Base-by-base conservation (phyloP, 2,113 vertebrate species). In the Eolophus roseicapilla region DNA sequence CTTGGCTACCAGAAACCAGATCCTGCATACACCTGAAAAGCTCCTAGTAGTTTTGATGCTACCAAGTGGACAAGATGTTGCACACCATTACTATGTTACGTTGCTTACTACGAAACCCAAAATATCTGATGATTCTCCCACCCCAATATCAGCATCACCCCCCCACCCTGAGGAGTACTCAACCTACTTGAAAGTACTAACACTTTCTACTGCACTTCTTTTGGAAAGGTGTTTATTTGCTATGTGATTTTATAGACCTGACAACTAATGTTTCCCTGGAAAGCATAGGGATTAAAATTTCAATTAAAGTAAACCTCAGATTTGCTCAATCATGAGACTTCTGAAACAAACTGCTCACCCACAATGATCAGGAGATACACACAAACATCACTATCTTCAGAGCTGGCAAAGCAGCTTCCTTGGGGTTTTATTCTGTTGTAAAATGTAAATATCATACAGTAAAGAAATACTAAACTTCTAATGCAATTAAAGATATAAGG, bases 51-150 rank as follows among this genome's bases (percentile, higher is more conserved):
- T 49, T 85, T 28, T 62, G 24, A 55, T 8, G 23, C 23, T 76
- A 25, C 39, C 31, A 19, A n/a, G 52, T 3, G 16, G 55, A 33
- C 53, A 81, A 33, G n/a, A 46, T 57, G 18, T 53, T 52, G 33
- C 18, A 53, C 23, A 9, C 18, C 19, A 25, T 5, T 2, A 2
- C 46, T 57, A 3, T 6, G 23, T 24, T 31, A 41, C 1, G 3
- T 53, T 67, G 52, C 41, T 43, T 35, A 31, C 33, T 17, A 39
- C 65, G 11, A 77, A 86, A 43, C 24, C 50, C 63, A 14, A 83
- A 81, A 27, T 13, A 60, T n/a, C 74, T 35, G 24, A 70, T 46
- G 27, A 28, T 24, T 71, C 27, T 69, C 3, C 7, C 18, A 7
- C 7, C 25, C 37, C 37, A 63, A 6, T 6, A 62, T 5, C 49